Conservation (phyloP, 2,797 vertebrate species). For the Champsocephalus esox region DNA sequence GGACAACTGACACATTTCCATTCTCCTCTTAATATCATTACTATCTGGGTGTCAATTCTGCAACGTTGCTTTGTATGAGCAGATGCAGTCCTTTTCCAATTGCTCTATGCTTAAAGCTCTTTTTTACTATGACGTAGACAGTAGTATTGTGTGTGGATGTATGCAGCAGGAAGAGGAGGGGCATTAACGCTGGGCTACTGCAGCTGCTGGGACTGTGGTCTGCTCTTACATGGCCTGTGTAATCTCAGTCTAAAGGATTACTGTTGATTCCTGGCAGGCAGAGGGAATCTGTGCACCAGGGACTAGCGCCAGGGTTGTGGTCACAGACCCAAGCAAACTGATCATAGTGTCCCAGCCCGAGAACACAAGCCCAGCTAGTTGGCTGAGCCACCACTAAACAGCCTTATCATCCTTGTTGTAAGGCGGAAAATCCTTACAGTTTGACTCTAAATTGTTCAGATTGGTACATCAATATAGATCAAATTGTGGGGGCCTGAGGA, state of each 20-base stretch:
- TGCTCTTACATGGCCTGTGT: constrained; percentile 80
- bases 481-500: constrained; percentile 52
- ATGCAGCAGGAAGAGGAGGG: constrained; percentile 45
- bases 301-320: constrained; percentile 71
- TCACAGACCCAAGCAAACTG: constrained; percentile 67
- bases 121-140: constrained; percentile 16
- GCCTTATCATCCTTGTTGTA: constrained; percentile 52
- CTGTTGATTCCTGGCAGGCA: constrained; percentile 81
- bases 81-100: not conserved
- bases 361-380: constrained; percentile 39
- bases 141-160: constrained; percentile 38
- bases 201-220: constrained; percentile 72
- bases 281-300: constrained; percentile 76
- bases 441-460: constrained; percentile 51
- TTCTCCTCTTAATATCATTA: constrained; percentile 18
- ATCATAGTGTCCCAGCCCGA: constrained; percentile 68
- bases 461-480: constrained; percentile 60
- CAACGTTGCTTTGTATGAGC: constrained; percentile 11
- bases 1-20: constrained; percentile 33
- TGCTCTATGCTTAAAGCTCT: constrained; percentile 1
- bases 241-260: constrained; percentile 87
- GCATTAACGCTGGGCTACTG: constrained; percentile 51
- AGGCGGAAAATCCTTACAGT: constrained; percentile 45
- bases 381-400: constrained; percentile 46
- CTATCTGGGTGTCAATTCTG: not conserved